Evolutionary conservation across 2,888 invertebrate species (phyloP).

Genomic region (Archips crataeganus): DNA sequence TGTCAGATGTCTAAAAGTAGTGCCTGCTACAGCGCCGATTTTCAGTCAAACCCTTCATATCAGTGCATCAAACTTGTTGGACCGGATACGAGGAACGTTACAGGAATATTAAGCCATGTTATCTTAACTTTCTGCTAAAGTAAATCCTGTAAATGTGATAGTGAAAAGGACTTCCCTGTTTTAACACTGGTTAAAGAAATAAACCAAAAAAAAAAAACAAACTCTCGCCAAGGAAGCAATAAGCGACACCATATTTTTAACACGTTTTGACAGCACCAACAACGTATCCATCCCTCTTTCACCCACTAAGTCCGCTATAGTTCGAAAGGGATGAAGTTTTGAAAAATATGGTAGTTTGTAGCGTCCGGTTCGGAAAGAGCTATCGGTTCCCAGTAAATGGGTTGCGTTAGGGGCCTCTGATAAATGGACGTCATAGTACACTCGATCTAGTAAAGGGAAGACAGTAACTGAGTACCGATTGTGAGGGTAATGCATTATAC

Average conservation of each 20-base stretch:
- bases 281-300: constrained; percentile 15
- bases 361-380: constrained; percentile 11
- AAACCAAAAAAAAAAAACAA: not conserved
- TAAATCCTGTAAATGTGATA: too few relatives aligned
- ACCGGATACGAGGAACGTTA: too few relatives aligned
- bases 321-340: constrained; percentile 24
- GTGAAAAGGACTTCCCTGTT: not conserved
- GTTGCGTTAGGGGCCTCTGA: not conserved
- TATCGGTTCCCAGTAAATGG: not conserved
- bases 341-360: constrained; percentile 33
- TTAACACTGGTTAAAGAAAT: not conserved
- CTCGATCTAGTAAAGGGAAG: constrained; percentile 1
- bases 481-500: constrained; percentile 30
- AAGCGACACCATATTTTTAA: constrained; percentile 33
- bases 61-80: too few relatives aligned
- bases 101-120: too few relatives aligned
- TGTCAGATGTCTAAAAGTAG: too few relatives aligned
- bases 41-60: too few relatives aligned
- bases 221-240: constrained; percentile 20
- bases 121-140: too few relatives aligned
- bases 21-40: too few relatives aligned
- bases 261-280: constrained; percentile 24
- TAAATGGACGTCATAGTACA: constrained; percentile 18
- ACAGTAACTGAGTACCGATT: constrained; percentile 33
- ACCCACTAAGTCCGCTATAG: not conserved